These are phyloP conservation scores for Mallotus villosus DNA, from an alignment of 2,797 vertebrate genomes.

Conservation along the genomic window DNA sequence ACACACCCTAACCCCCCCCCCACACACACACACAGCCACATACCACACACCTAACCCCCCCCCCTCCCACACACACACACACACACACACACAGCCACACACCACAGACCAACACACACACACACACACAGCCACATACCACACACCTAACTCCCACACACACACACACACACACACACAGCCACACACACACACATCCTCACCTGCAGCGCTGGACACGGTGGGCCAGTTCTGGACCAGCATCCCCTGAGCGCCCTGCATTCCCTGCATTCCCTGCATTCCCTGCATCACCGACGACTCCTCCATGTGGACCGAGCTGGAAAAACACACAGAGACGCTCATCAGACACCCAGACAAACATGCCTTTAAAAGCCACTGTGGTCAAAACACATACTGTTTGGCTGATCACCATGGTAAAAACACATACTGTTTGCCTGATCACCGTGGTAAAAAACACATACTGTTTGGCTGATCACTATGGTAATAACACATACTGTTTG, in stretches of 20 bases:
- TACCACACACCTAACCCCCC: background rate
- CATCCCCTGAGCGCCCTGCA: slow-evolving; percentile 85
- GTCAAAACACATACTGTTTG: slow-evolving; percentile 6
- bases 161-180: background rate
- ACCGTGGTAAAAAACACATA: background rate
- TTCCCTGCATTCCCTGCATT: slow-evolving; percentile 83
- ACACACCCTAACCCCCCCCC: background rate
- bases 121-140: slow-evolving; percentile 18
- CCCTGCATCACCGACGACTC: slow-evolving; percentile 90
- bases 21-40: background rate
- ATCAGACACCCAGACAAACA: slow-evolving; percentile 20
- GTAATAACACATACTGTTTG: background rate
- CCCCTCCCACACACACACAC: background rate
- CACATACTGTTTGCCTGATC: background rate
- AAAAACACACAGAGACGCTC: slow-evolving; percentile 11
- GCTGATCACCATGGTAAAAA: too few species aligned
- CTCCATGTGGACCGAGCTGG: slow-evolving; percentile 95
- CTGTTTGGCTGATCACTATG: too few species aligned
- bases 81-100: background rate
- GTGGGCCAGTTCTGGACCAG: slow-evolving; percentile 98
- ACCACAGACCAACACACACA: background rate
- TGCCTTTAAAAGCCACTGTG: background rate
- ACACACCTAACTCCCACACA: background rate
- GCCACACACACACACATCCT: slow-evolving; percentile 40
- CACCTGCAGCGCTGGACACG: slow-evolving; percentile 92